Base-by-base conservation (phyloP, 2,888 invertebrate species). In the Pollenia labialis region DNA sequence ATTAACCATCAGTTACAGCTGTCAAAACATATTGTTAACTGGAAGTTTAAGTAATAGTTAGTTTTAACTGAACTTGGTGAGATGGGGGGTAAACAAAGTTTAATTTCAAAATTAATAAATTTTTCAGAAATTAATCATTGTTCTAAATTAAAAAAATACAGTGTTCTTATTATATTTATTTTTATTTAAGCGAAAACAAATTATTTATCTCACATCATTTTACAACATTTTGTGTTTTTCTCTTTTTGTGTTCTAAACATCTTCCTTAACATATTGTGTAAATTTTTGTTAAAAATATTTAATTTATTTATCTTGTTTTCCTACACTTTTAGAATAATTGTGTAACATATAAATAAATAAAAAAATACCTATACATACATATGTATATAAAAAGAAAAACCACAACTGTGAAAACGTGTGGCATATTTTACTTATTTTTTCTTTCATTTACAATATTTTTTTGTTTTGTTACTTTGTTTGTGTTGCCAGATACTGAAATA, bases 371-470 rank as follows among this genome's bases (percentile, higher is more conserved):
- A 6, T 6, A 32, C 6, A 32, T 32, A 3, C 0, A 4, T 32
- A 32, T 32, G 14, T 58, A 23, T 23, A 8, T 66, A 32, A 48
- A 7, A 32, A 48, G 2, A 52, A 56, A 23, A 9, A 50, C 23
- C 32, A 68, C 71, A 60, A 52, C 32, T 40, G 42, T 54, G 6
- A 56, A 68, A 58, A 80, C 80, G 80, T 80, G 69, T 71, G 69
- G 32, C 42, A 44, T 60, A 71, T 16, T 71, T 44, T 42, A 40
- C 11, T 54, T 64, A 2, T 8, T 4, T 16, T 44, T 71, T 56
- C 72, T 46, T 75, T 62, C 52, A 52, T 79, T 79, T 69, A 60
- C 50, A 79, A 69, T 60, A 54, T 68, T 69, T 60, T 64, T 75
- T n/a, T 40, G n/a, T 62, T 12, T 60, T n/a, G 48, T 56, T 40